Percentiles rank a stretch among this genome's conserved stretches.
Conservation (phyloP, 2,113 vertebrate species). For the Dipodomys stephensi region DNA sequence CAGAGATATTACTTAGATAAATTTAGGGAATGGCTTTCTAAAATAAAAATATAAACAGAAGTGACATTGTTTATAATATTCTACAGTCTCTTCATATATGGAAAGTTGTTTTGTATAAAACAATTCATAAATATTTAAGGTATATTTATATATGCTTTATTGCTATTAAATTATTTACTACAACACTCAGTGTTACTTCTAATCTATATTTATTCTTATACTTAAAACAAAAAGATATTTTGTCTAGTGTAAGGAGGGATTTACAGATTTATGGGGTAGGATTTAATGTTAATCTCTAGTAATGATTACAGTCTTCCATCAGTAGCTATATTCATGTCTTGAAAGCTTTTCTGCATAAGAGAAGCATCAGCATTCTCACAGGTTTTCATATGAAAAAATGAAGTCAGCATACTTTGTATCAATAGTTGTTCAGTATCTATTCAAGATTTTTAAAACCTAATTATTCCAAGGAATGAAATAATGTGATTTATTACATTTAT, state of each 20-base stretch:
- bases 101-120: conserved; percentile 53
- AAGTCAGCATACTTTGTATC: neutral
- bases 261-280: neutral
- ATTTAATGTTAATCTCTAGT: conserved; percentile 48
- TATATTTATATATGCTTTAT: neutral
- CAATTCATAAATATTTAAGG: conserved; percentile 49
- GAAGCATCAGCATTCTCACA: neutral
- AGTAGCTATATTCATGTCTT: neutral
- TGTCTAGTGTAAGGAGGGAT: conserved; percentile 24
- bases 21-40: neutral
- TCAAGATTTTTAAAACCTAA: neutral
- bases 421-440: neutral
- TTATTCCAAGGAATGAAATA: neutral
- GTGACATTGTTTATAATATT: neutral
- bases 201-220: conserved; percentile 41
- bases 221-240: conserved; percentile 31
- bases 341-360: neutral
- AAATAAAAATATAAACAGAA: conserved; percentile 18
- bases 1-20: neutral
- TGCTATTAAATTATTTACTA: conserved; percentile 53
- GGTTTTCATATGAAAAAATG: neutral
- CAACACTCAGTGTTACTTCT: conserved; percentile 37
- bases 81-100: neutral
- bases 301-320: conserved; percentile 8
- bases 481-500: neutral